A percentile compares a stretch with the other conserved stretches of the same genome.
Conservation (phyloP, 1,140 invertebrate genomes). For the Latrodectus geometricus region DNA sequence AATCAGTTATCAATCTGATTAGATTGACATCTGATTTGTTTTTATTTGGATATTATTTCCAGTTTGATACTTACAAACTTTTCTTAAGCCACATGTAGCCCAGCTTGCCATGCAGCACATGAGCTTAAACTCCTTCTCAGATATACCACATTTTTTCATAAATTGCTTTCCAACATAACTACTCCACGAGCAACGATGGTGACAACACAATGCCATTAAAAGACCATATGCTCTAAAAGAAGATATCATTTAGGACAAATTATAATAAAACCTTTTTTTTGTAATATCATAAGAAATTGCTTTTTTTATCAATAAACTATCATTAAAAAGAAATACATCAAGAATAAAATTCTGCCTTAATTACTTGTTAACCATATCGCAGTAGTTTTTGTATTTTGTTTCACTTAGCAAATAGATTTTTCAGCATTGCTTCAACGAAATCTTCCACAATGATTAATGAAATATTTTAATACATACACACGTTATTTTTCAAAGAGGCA, state of each 20-base stretch:
- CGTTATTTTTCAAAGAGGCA: no score
- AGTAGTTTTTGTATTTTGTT: no score
- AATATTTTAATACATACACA: no score
- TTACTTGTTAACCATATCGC: no score
- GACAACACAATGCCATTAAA: slow-evolving; percentile 86
- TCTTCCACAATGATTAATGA: no score
- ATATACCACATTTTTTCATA: slow-evolving; percentile 74
- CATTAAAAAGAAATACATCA: background rate
- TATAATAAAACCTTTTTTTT: background rate
- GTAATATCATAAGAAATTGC: background rate
- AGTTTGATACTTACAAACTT: slow-evolving; percentile 1
- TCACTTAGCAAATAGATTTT: no score
- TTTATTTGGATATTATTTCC: no score
- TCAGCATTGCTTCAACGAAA: no score
- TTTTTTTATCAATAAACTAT: background rate
- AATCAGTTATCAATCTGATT: no score
- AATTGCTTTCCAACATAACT: slow-evolving; percentile 78
- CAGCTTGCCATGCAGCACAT: slow-evolving; percentile 84
- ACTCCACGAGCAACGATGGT: slow-evolving; percentile 82
- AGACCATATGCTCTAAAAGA: slow-evolving; percentile 71
- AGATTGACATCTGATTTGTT: no score
- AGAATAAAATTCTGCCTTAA: no score
- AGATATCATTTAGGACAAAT: background rate
- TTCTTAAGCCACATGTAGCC: slow-evolving; percentile 81
- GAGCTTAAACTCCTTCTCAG: slow-evolving; percentile 77